Percentiles rank a stretch among this genome's conserved stretches.
Conservation (phyloP, 2,888 invertebrate species). For the Cantharis flavilabris region DNA sequence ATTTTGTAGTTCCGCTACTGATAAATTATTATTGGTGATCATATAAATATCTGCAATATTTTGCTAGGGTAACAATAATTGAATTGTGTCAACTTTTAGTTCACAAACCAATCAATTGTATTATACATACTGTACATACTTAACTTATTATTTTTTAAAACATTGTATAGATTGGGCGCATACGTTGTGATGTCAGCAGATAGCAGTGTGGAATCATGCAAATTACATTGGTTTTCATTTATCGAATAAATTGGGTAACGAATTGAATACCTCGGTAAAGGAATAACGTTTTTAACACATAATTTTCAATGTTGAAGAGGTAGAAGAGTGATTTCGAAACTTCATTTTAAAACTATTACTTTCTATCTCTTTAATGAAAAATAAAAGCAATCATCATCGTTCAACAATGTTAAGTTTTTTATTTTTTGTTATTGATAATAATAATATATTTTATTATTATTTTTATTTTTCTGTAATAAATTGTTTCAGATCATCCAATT, state of each 20-base stretch:
- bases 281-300: conserved; percentile 3
- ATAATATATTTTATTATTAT: background rate
- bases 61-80: background rate
- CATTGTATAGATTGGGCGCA: conserved; percentile 17
- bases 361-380: background rate
- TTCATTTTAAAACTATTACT: background rate
- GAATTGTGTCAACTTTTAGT: background rate
- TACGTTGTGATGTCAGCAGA: conserved; percentile 14
- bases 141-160: background rate
- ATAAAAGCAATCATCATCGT: background rate
- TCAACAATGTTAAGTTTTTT: background rate
- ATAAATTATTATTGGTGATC: background rate
- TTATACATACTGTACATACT: background rate
- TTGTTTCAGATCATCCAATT: background rate
- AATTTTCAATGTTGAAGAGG: background rate
- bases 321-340: background rate
- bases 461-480: background rate
- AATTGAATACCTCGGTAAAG: background rate
- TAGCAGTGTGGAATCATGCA: conserved; percentile 2
- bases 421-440: background rate
- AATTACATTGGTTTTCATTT: background rate
- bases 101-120: background rate
- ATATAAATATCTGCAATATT: background rate
- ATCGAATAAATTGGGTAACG: background rate
- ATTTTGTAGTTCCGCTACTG: no score